Conservation (phyloP, 2,113 vertebrate species). For the Perognathus longimembris region DNA sequence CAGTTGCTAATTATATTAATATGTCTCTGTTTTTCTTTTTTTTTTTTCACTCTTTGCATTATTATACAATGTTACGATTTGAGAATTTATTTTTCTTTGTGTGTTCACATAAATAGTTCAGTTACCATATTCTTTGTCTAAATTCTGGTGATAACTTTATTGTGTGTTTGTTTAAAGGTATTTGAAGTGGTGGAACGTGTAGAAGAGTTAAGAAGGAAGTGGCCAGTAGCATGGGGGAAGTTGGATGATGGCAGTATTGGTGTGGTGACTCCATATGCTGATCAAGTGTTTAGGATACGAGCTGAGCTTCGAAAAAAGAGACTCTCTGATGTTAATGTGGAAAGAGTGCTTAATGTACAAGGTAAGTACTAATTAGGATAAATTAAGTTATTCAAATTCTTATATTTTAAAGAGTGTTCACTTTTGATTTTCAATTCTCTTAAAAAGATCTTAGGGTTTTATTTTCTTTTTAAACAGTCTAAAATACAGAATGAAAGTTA, state of each 20-base stretch:
- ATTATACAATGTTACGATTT: conserved; percentile 27
- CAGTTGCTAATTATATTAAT: background rate
- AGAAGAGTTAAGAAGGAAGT: conserved; percentile 97
- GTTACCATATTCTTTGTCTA: background rate
- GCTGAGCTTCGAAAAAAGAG: conserved; percentile 98
- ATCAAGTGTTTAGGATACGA: conserved; percentile 98
- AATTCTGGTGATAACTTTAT: background rate
- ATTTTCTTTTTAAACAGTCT: background rate
- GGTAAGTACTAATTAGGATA: conserved; percentile 87
- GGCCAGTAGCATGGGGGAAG: conserved; percentile 99
- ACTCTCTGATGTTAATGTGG: conserved; percentile 98
- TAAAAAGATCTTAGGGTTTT: background rate
- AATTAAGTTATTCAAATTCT: background rate
- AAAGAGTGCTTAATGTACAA: conserved; percentile 98
- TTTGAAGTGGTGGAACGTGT: conserved; percentile 99
- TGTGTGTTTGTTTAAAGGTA: conserved; percentile 88
- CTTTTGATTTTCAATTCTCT: conserved; percentile 34
- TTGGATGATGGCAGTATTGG: conserved; percentile 98
- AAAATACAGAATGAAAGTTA: background rate
- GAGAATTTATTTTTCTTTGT: background rate
- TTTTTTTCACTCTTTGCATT: conserved; percentile 3
- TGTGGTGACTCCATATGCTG: conserved; percentile 97
- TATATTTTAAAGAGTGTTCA: background rate
- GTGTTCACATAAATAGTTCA: background rate
- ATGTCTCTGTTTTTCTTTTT: conserved; percentile 2